phyloP scores from a whole-genome alignment of 2,888 invertebrate species.

The Acanthosepion pharaonis region DNA sequence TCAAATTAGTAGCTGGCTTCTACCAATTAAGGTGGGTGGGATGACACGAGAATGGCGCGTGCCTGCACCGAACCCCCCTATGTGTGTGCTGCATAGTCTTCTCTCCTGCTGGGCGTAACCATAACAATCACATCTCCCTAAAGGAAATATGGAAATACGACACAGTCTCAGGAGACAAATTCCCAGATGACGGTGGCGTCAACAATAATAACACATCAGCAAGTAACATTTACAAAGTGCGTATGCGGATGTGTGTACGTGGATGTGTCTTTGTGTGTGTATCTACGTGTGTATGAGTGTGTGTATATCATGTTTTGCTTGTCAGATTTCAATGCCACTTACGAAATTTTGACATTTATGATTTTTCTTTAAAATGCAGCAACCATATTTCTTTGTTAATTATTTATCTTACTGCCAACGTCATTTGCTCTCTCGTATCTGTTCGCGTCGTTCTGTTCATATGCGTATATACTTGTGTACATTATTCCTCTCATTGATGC shows the following conservation, averaged over 20 bases:
- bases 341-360: too few relatives aligned
- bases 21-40: background rate
- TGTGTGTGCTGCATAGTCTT: background rate
- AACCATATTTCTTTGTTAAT: too few relatives aligned
- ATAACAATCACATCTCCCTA: background rate
- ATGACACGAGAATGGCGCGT: background rate
- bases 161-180: background rate
- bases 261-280: background rate
- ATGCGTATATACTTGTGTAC: too few relatives aligned
- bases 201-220: background rate
- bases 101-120: slow-evolving; percentile 14
- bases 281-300: background rate
- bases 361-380: too few relatives aligned
- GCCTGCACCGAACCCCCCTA: background rate
- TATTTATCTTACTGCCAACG: too few relatives aligned
- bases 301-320: background rate
- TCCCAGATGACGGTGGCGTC: background rate
- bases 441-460: too few relatives aligned
- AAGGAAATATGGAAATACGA: background rate
- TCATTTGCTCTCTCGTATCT: too few relatives aligned
- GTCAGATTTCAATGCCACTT: too few relatives aligned
- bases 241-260: background rate
- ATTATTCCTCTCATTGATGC: too few relatives aligned
- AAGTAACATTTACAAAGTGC: background rate
- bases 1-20: background rate